These are phyloP conservation scores for Gryon sp. DNA, from an alignment of 1,140 invertebrate species.

Conservation along the genomic window DNA sequence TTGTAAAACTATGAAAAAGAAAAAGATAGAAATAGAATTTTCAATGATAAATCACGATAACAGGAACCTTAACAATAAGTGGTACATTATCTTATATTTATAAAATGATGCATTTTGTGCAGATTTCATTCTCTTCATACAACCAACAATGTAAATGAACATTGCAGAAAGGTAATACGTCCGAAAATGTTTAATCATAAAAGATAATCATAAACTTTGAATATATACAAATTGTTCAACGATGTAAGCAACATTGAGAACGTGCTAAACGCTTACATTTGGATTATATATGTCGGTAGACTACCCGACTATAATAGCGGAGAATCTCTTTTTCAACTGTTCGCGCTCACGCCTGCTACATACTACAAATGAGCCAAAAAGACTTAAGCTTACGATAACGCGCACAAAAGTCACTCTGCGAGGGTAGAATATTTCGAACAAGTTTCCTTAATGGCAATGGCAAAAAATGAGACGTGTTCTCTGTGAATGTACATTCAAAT, in stretches of 20 bases:
- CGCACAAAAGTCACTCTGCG: conserved; percentile 15
- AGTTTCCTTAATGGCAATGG: conserved; percentile 14
- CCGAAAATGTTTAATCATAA: too few relatives aligned
- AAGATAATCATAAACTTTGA: too few relatives aligned
- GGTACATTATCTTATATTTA: too few relatives aligned
- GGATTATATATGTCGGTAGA: conserved; percentile 9
- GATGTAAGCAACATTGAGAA: conserved; percentile 13
- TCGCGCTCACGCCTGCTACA: conserved; percentile 10
- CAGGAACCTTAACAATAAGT: too few relatives aligned
- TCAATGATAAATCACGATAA: too few relatives aligned
- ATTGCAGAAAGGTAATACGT: too few relatives aligned
- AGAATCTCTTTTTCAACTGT: conserved; percentile 37
- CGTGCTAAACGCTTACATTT: conserved; percentile 19
- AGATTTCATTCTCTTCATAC: too few relatives aligned
- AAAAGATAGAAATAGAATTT: too few relatives aligned
- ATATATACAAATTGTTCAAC: conserved; percentile 13
- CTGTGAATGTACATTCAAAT: conserved; percentile 2
- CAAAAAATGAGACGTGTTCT: conserved; percentile 27
- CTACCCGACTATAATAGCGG: conserved; percentile 19
- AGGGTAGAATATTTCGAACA: conserved; percentile 12
- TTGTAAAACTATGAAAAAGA: too few relatives aligned
- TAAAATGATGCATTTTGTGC: too few relatives aligned
- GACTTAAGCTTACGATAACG: conserved; percentile 29
- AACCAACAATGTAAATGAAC: too few relatives aligned
- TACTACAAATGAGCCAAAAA: conserved; percentile 29